A percentile compares a stretch with the other conserved stretches of the same genome.
Evolutionary conservation across 1,140 invertebrate species (phyloP).

Genomic region (Gerris buenoi): DNA sequence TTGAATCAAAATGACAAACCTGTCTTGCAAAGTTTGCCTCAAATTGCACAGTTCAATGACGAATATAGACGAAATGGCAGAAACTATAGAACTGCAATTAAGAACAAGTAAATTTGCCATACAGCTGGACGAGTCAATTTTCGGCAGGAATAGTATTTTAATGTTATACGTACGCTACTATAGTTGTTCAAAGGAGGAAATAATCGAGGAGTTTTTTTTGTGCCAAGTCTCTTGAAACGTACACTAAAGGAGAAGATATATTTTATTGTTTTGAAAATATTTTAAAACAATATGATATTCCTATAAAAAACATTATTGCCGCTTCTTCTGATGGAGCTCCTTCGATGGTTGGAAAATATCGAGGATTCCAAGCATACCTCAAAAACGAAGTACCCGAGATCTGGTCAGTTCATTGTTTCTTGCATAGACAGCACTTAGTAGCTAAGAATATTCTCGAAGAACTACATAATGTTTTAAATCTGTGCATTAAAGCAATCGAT

Average conservation of each 20-base stretch:
- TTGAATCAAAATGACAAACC: not conserved
- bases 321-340: constrained; percentile 25
- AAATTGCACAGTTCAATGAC: not conserved
- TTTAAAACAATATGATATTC: constrained; percentile 24
- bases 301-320: constrained; percentile 25
- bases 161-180: too few relatives aligned
- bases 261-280: constrained; percentile 20
- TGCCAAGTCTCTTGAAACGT: not conserved
- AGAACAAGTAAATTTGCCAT: not conserved
- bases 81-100: not conserved
- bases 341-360: constrained; percentile 23
- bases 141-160: constrained; percentile 1
- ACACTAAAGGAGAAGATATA: constrained; percentile 6
- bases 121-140: not conserved
- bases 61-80: constrained; percentile 1
- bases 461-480: not conserved
- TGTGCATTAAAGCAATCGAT: constrained; percentile 11
- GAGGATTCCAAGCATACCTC: constrained; percentile 20
- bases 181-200: constrained; percentile 1
- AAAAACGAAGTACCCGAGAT: constrained; percentile 6
- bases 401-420: constrained; percentile 3
- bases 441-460: constrained; percentile 4
- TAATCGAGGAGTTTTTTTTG: not conserved
- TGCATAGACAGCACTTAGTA: constrained; percentile 6
- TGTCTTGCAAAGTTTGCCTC: not conserved